Conservation (phyloP, 1,140 invertebrate species). For the Platyscapa corneri region DNA sequence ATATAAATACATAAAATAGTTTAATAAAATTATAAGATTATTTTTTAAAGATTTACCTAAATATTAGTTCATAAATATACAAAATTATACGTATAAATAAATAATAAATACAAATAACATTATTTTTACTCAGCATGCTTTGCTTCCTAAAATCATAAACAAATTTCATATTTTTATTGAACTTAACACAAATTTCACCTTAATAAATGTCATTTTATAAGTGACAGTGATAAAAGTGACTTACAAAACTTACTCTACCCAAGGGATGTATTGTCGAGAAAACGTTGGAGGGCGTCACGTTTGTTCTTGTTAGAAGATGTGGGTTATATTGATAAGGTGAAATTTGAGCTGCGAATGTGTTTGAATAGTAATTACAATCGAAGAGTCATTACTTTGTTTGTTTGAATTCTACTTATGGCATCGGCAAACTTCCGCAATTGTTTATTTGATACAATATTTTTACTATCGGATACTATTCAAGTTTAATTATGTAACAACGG, state of each 20-base stretch:
- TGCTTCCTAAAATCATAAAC: too few species aligned
- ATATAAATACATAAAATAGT: too few species aligned
- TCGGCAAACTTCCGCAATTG: neutral
- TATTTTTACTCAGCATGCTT: too few species aligned
- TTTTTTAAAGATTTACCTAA: too few species aligned
- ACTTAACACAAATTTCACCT: neutral
- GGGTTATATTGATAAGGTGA: slow-evolving; percentile 1
- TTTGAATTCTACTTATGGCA: neutral
- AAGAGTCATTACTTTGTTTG: neutral
- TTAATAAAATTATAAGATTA: too few species aligned
- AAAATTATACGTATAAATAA: too few species aligned
- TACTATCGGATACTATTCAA: too few species aligned
- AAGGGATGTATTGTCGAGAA: neutral
- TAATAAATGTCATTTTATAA: neutral
- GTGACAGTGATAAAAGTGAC: neutral
- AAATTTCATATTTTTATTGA: too few species aligned
- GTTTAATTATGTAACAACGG: too few species aligned
- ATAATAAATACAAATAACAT: too few species aligned
- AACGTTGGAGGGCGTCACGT: neutral
- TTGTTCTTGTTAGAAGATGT: neutral
- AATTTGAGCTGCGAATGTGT: neutral
- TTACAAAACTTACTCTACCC: neutral
- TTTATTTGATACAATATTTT: neutral
- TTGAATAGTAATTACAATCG: neutral
- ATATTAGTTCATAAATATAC: too few species aligned